Evolutionary conservation across 2,797 vertebrate species (phyloP).

Genomic region (Spinus olivaceus): DNA sequence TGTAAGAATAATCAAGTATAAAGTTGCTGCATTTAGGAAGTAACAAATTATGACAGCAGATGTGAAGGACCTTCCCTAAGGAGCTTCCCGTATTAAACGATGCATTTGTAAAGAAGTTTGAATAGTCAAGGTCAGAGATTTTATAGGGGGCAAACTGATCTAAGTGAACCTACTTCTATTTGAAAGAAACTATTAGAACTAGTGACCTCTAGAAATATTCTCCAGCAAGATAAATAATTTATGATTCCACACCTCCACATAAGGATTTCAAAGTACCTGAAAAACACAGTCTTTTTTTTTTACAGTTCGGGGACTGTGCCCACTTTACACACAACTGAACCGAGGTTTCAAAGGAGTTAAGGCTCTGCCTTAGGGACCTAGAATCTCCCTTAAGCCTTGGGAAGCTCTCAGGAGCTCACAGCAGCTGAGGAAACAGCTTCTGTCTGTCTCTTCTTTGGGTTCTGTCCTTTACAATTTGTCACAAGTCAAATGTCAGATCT

Average conservation of each 20-base stretch:
- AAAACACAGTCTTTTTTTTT: background rate
- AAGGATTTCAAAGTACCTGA: background rate
- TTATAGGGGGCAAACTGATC: conserved; percentile 26
- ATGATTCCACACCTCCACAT: background rate
- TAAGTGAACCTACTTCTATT: conserved; percentile 18
- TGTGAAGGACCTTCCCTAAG: conserved; percentile 56
- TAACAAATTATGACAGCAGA: conserved; percentile 57
- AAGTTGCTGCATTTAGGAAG: conserved; percentile 54
- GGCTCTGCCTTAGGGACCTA: background rate
- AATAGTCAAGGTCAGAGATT: conserved; percentile 51
- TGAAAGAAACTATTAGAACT: conserved; percentile 25
- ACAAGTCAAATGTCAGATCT: background rate
- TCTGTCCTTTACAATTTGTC: background rate
- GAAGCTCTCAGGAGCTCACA: background rate
- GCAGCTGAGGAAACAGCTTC: background rate
- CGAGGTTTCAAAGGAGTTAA: background rate
- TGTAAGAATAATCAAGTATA: conserved; percentile 44
- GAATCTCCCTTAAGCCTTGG: background rate
- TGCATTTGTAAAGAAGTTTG: conserved; percentile 40
- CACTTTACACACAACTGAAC: background rate
- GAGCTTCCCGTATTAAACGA: conserved; percentile 45
- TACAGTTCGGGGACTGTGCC: background rate
- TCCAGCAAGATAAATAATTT: conserved; percentile 24
- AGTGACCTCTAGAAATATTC: conserved; percentile 35
- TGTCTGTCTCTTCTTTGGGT: background rate